Conservation (phyloP, 2,113 vertebrate species). For the Misgurnus mizolepis region DNA sequence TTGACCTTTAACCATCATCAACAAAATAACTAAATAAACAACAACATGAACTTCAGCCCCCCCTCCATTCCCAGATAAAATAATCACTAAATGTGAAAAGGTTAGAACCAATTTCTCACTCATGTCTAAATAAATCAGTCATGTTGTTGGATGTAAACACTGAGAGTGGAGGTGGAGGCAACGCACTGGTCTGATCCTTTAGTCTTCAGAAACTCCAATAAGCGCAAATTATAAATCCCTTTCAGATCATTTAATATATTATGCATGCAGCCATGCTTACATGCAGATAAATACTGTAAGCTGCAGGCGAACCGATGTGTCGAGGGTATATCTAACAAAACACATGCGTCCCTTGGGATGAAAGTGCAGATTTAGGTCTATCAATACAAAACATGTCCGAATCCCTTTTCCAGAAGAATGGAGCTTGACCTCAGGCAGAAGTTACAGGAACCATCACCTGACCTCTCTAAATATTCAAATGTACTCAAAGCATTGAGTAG, state of each 20-base stretch:
- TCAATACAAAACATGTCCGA: not conserved
- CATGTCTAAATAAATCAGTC: constrained; percentile 8
- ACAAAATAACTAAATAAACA: no score
- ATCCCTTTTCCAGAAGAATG: not conserved
- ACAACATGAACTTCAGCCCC: not conserved
- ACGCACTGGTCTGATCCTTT: constrained; percentile 35
- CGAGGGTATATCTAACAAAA: constrained; percentile 31
- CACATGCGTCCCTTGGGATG: constrained; percentile 15
- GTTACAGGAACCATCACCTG: not conserved
- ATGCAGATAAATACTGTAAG: constrained; percentile 24
- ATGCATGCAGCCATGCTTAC: constrained; percentile 40
- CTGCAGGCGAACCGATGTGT: constrained; percentile 16
- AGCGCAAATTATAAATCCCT: constrained; percentile 48
- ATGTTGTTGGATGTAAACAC: constrained; percentile 31
- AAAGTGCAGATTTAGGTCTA: constrained; percentile 9
- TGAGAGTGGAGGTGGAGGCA: not conserved
- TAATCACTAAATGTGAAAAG: constrained; percentile 4
- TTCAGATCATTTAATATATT: constrained; percentile 41
- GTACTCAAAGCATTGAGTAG: not conserved
- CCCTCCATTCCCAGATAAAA: not conserved
- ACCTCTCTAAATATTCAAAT: constrained; percentile 11
- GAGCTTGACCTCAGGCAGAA: not conserved
- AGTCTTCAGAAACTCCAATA: constrained; percentile 20
- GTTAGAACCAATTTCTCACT: constrained; percentile 12
- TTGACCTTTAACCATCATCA: constrained; percentile 1